These are phyloP conservation scores for Fistularia commersonii DNA, from an alignment of 2,797 vertebrate genomes.

Conservation along the genomic window DNA sequence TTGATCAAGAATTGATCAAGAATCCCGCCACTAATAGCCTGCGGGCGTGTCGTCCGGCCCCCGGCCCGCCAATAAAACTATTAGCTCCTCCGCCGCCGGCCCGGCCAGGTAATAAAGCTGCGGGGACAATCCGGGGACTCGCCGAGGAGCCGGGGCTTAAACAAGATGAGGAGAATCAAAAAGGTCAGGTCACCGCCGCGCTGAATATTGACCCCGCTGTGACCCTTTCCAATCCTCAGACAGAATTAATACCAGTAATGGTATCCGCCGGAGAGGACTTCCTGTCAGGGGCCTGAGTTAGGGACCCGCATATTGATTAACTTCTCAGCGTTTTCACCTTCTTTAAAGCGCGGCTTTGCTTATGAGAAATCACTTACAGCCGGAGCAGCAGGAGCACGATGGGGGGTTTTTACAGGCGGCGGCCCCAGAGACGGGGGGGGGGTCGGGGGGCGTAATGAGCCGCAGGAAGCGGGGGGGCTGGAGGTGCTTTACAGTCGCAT, in stretches of 20 bases:
- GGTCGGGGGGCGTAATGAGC: no score
- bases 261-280: conserved; percentile 54
- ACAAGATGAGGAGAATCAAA: conserved; percentile 48
- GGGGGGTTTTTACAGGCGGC: not conserved
- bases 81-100: conserved; percentile 37
- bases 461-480: no score
- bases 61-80: conserved; percentile 29
- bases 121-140: conserved; percentile 38
- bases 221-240: conserved; percentile 57
- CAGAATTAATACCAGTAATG: conserved; percentile 70
- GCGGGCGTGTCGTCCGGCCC: conserved; percentile 23
- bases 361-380: conserved; percentile 3
- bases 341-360: conserved; percentile 6
- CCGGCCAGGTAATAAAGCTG: conserved; percentile 38
- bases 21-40: not conserved
- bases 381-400: not conserved
- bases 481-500: no score
- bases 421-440: no score
- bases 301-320: conserved; percentile 54
- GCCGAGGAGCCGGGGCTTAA: conserved; percentile 29
- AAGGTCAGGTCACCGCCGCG: conserved; percentile 62
- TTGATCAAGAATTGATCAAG: conserved; percentile 9
- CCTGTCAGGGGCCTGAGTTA: conserved; percentile 55
- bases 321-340: conserved; percentile 26
- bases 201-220: conserved; percentile 42